Evolutionary conservation across 2,888 invertebrate species (phyloP).

Genomic region (Agrochola lychnidis): DNA sequence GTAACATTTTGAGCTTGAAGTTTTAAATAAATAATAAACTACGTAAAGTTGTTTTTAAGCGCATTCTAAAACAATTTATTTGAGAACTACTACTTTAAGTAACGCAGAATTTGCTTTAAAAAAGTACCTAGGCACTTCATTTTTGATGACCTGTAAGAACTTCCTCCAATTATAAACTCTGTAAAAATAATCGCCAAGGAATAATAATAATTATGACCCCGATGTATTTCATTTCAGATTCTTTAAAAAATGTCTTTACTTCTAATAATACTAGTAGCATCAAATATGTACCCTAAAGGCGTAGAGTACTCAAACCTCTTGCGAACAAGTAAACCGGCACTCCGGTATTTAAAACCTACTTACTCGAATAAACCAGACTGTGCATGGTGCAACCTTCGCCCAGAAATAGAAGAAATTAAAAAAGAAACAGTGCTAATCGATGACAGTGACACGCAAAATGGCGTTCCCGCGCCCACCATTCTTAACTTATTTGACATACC

Average conservation of each 20-base stretch:
- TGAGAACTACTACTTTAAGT: too few relatives aligned
- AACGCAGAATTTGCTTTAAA: neutral
- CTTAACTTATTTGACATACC: conserved; percentile 47
- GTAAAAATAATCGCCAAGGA: neutral
- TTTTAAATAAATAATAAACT: conserved; percentile 20
- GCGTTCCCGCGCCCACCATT: conserved; percentile 27
- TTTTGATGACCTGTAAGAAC: neutral
- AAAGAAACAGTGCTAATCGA: neutral
- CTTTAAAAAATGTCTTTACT: conserved; percentile 31
- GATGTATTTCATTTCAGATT: conserved; percentile 25
- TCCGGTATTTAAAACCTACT: conserved; percentile 25
- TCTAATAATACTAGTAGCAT: conserved; percentile 35
- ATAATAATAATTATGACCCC: neutral
- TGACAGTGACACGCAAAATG: conserved; percentile 18
- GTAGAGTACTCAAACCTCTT: conserved; percentile 5
- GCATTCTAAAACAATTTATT: neutral
- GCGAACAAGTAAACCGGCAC: neutral
- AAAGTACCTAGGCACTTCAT: too few relatives aligned
- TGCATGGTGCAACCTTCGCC: conserved; percentile 43
- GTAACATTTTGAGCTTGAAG: too few relatives aligned
- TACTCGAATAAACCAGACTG: conserved; percentile 21
- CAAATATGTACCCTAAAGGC: conserved; percentile 1
- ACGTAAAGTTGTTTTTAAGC: neutral
- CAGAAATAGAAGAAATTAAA: conserved; percentile 19
- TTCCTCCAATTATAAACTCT: neutral